Evolutionary conservation across 2,888 invertebrate genomes (phyloP).

Genomic region (Monochamus alternatus): DNA sequence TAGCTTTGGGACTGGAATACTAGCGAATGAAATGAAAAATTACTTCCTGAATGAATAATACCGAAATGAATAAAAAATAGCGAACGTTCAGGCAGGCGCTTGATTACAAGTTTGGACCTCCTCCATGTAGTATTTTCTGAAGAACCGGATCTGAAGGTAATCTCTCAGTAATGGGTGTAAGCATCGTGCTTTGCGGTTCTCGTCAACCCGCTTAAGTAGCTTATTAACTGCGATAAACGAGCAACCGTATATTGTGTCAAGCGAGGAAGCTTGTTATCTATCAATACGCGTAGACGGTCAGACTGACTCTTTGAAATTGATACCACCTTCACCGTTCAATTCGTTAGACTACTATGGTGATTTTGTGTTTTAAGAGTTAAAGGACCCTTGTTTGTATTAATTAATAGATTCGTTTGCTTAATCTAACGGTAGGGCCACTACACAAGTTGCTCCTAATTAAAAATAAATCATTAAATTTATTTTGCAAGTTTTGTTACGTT

Average conservation of each 20-base stretch:
- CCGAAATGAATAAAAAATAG: conserved; percentile 4
- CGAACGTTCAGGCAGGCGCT: not conserved
- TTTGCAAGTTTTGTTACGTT: too few relatives aligned
- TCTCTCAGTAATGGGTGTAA: conserved; percentile 10
- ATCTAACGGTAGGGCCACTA: not conserved
- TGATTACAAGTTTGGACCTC: conserved; percentile 1
- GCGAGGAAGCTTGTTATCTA: conserved; percentile 16
- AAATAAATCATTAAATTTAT: too few relatives aligned
- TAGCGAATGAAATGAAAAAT: conserved; percentile 3
- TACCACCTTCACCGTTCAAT: not conserved
- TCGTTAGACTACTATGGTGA: conserved; percentile 1
- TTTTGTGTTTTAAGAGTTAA: not conserved
- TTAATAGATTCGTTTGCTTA: not conserved
- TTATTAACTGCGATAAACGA: conserved; percentile 26
- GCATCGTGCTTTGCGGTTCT: conserved; percentile 20
- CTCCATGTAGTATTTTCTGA: not conserved
- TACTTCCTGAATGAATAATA: conserved; percentile 3
- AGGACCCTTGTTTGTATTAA: conserved; percentile 2
- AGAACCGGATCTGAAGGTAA: conserved; percentile 12
- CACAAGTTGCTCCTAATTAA: too few relatives aligned
- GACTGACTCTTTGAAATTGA: conserved; percentile 9
- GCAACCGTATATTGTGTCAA: conserved; percentile 18
- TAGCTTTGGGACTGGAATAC: not conserved
- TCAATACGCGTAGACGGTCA: conserved; percentile 12
- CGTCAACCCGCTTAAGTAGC: conserved; percentile 14